Conservation (phyloP, 1,140 invertebrate genomes). For the Paracyclopina nana region DNA sequence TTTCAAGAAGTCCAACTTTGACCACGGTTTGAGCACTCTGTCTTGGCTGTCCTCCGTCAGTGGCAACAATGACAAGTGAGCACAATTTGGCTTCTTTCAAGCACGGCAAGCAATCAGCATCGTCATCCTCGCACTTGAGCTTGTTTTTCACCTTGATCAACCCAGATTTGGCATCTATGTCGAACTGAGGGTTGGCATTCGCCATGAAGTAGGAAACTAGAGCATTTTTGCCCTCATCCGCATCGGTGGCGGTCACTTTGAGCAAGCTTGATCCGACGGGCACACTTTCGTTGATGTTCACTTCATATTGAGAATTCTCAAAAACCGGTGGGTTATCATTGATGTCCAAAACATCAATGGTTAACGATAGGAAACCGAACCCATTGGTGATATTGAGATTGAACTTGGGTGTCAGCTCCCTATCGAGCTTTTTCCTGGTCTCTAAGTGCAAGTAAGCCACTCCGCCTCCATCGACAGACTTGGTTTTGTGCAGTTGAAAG, state of each 20-base stretch:
- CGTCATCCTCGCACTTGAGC: constrained; percentile 25
- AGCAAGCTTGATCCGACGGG: constrained; percentile 62
- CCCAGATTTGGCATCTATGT: constrained; percentile 67
- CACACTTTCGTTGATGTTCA: constrained; percentile 74
- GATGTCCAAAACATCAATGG: constrained; percentile 70
- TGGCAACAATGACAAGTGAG: constrained; percentile 30
- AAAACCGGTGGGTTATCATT: constrained; percentile 90
- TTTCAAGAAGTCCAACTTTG: constrained; percentile 74
- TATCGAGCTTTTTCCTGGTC: no score
- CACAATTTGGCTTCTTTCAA: constrained; percentile 4
- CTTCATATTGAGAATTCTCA: constrained; percentile 74
- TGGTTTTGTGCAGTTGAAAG: no score
- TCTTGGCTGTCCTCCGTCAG: constrained; percentile 68
- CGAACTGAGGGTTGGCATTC: constrained; percentile 68
- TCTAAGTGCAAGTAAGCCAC: no score
- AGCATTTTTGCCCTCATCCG: constrained; percentile 76
- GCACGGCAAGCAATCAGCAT: neutral
- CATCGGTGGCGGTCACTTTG: constrained; percentile 74
- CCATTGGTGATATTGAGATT: no score
- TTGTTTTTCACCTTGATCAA: constrained; percentile 56
- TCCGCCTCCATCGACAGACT: no score
- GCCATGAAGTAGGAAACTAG: constrained; percentile 70
- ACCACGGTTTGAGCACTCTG: constrained; percentile 84
- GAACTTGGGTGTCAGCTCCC: no score
- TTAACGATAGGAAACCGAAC: no score